Percentiles rank a stretch among this genome's conserved stretches.
Conservation (phyloP, 2,888 invertebrate species). For the Ischnus inquisitorius region DNA sequence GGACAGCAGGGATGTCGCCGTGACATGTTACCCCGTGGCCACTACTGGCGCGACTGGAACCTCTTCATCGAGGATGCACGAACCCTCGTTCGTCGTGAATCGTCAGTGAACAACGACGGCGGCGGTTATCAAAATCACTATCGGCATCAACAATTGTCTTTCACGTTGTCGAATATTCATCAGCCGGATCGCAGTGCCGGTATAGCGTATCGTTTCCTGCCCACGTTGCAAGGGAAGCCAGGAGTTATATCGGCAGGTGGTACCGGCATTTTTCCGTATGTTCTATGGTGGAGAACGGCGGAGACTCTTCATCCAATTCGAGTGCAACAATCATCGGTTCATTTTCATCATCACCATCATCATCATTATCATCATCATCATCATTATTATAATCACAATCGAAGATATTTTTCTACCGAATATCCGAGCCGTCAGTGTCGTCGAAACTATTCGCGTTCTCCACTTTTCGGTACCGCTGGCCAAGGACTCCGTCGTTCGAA, state of each 20-base stretch:
- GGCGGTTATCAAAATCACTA: constrained; percentile 56
- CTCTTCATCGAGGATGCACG: constrained; percentile 74
- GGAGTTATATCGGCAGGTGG: constrained; percentile 65
- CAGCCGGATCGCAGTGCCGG: constrained; percentile 48
- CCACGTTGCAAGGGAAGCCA: constrained; percentile 76
- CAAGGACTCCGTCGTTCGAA: constrained; percentile 58
- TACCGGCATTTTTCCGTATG: constrained; percentile 77
- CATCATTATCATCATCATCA: constrained; percentile 60
- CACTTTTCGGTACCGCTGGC: constrained; percentile 49
- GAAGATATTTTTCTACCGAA: constrained; percentile 61
- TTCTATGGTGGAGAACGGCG: constrained; percentile 80
- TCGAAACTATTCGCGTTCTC: constrained; percentile 68
- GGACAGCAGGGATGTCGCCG: constrained; percentile 79
- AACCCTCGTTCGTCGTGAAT: constrained; percentile 33
- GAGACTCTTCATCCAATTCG: constrained; percentile 71
- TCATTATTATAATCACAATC: constrained; percentile 68
- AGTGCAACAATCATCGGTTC: constrained; percentile 70
- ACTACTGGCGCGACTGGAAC: constrained; percentile 80
- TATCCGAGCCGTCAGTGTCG: constrained; percentile 70
- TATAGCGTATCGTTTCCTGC: constrained; percentile 75
- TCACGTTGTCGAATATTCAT: constrained; percentile 59
- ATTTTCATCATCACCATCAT: constrained; percentile 68
- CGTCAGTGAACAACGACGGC: constrained; percentile 47
- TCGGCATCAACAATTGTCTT: constrained; percentile 59
- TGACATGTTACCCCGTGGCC: constrained; percentile 84